Evolutionary conservation across 23 tunicate genomes (phyloP).

Genomic region (Diplosoma virens): DNA sequence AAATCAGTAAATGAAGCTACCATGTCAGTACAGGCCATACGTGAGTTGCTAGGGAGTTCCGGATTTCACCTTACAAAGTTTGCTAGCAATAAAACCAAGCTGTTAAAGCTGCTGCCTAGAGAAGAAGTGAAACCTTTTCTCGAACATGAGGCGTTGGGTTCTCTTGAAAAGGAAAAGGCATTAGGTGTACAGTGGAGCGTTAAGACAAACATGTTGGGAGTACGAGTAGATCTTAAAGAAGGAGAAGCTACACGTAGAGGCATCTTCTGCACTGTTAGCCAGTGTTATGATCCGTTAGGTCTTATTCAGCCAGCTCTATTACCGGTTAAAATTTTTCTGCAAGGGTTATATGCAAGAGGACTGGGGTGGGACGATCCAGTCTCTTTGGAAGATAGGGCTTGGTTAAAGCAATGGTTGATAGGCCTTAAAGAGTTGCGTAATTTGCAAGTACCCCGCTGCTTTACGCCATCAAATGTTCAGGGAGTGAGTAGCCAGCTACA

Average conservation of each 20-base stretch:
- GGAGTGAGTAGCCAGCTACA: not conserved
- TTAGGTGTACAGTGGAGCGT: not conserved
- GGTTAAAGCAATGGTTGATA: not conserved
- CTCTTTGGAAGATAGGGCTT: not conserved
- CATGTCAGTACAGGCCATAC: not conserved
- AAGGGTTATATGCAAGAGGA: not conserved
- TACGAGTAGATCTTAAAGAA: no score
- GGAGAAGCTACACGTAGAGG: not conserved
- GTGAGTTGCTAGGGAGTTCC: no score
- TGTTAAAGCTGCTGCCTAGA: no score
- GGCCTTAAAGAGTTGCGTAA: not conserved
- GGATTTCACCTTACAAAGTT: no score
- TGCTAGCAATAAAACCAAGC: no score
- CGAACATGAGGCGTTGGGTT: no score
- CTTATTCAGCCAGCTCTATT: not conserved
- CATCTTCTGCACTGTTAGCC: not conserved
- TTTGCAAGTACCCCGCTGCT: not conserved
- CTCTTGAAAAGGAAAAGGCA: not conserved
- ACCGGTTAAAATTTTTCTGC: not conserved
- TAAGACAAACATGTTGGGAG: not conserved
- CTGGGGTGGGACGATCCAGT: not conserved
- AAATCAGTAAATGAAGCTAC: not conserved
- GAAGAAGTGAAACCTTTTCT: no score
- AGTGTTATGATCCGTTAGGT: not conserved
- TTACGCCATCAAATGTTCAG: not conserved